These are phyloP conservation scores for Penaeus japonicus DNA, from an alignment of 1,140 invertebrate species.

Conservation along the genomic window DNA sequence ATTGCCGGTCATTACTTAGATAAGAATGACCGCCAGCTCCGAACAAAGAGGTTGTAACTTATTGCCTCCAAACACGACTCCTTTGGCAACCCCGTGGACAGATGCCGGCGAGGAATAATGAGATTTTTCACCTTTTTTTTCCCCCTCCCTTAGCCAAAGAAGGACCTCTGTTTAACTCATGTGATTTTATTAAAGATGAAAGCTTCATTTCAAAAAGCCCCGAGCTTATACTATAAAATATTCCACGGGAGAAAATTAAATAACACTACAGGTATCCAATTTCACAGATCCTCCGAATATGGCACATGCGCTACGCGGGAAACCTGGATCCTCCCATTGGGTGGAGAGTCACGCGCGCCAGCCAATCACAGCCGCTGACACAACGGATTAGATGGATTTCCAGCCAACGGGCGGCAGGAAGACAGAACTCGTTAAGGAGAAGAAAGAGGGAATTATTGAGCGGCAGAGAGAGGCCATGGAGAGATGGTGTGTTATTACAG, in stretches of 20 bases:
- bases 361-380: background rate
- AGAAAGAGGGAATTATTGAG: conserved; percentile 42
- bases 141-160: background rate
- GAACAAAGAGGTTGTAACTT: conserved; percentile 38
- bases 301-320: conserved; percentile 15
- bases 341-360: background rate
- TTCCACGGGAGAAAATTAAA: conserved; percentile 42
- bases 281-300: conserved; percentile 25
- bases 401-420: conserved; percentile 8
- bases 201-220: conserved; percentile 30
- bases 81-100: background rate
- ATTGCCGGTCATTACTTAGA: conserved; percentile 41
- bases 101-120: background rate
- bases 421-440: conserved; percentile 39
- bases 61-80: conserved; percentile 28
- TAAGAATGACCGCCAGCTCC: conserved; percentile 36
- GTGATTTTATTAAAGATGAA: conserved; percentile 44
- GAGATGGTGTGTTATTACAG: conserved; percentile 37
- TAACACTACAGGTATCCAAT: conserved; percentile 41
- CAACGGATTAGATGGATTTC: conserved; percentile 34
- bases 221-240: conserved; percentile 41
- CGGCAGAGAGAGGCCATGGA: conserved; percentile 2
- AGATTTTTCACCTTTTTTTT: background rate
- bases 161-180: conserved; percentile 34
- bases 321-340: conserved; percentile 25